Evolutionary conservation across 2,797 vertebrate genomes (phyloP), one percentile per base, ranked within the genome.

Genomic region (Megalops cyprinoides): DNA sequence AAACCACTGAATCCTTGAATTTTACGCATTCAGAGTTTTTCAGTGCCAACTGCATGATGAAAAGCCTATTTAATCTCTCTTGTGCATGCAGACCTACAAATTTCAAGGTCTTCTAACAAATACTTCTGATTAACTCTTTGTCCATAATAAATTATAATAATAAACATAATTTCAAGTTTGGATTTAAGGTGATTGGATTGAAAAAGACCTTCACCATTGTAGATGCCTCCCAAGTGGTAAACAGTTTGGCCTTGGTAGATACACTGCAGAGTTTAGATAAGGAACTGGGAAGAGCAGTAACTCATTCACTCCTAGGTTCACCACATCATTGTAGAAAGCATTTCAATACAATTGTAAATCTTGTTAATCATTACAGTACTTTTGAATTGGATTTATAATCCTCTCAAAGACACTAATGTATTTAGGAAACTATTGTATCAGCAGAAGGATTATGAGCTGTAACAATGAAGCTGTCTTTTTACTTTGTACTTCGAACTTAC

Each of bases 311-410:
- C 51, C 18, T 14, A 53, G 9, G 51, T 53, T 10, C 18, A 14
- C 51, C 12, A 14, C 18, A 14, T 53, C 51, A 53, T 14, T 53
- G 4, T 53, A 15, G 14, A 14, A 53, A 4, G 18, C 2, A 14
- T 53, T 53, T 53, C 51, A 53, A 14, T 53, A 15, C 51, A 53
- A 15, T 53, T 8, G 51, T 53, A 23, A 71, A 25, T 44, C 48
- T 56, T 73, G 78, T 74, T 79, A 42, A 79, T 14, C 37, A n/a
- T n/a, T 34, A 79, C 78, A 73, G 48, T 79, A 71, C 20, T 20
- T 34, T 20, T 39, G 51, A 18, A 39, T 74, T 23, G 71, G 37
- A 48, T n/a, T 74, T 25, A 7, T 23, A 74, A 25, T n/a, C 71
- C 42, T 10, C 44, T 48, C 4, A 9, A 25, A 60, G 58, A n/a